These are phyloP conservation scores for Vidua chalybeata DNA, from an alignment of 2,113 vertebrate genomes.

Conservation along the genomic window DNA sequence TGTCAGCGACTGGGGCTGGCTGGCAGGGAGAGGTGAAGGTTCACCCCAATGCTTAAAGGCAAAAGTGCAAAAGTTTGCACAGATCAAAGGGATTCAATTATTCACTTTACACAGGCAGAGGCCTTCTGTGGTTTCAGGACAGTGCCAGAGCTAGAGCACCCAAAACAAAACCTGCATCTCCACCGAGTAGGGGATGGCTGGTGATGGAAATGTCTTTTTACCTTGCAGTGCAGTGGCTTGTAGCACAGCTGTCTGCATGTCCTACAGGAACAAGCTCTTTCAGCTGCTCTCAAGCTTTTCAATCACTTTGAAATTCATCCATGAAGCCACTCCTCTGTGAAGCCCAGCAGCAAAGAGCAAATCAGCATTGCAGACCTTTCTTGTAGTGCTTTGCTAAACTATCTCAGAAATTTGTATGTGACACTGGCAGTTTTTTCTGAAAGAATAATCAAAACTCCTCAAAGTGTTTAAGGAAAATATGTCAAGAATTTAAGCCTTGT, in stretches of 20 bases:
- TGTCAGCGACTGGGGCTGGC: fast-evolving
- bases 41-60: neutral
- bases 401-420: neutral
- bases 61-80: neutral
- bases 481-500: constrained; percentile 33
- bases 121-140: neutral
- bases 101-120: fast-evolving
- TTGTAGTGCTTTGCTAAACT: fast-evolving
- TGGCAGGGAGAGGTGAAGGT: neutral
- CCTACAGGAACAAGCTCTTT: neutral
- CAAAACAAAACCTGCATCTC: neutral
- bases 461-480: constrained; percentile 45
- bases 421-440: neutral
- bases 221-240: neutral
- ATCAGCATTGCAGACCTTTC: neutral
- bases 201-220: neutral
- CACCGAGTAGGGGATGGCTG: fast-evolving
- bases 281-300: neutral
- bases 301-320: neutral
- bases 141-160: neutral
- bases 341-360: neutral
- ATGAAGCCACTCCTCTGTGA: neutral
- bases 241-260: neutral
- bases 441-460: constrained; percentile 8
- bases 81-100: neutral